Percentiles rank a stretch among this genome's conserved stretches.
phyloP scores from a whole-genome alignment of 2,113 vertebrate species.

The Tachysurus fulvidraco region DNA sequence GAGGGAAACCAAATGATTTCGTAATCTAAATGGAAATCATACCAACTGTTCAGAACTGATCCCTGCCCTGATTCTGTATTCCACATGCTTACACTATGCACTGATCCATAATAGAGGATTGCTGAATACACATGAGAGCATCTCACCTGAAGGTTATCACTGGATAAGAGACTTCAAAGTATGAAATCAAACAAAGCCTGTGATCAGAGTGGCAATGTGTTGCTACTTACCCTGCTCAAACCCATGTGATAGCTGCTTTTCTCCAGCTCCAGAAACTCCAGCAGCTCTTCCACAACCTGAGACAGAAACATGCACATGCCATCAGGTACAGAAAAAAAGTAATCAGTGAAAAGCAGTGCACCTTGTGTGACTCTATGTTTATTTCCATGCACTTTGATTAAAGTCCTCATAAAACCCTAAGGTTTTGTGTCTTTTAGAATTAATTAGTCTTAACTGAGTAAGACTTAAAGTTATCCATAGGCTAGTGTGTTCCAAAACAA shows the following conservation, averaged over 20 bases:
- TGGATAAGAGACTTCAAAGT: conserved; percentile 19
- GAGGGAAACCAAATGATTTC: conserved; percentile 30
- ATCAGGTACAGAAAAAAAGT: neutral
- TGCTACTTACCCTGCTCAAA: conserved; percentile 83
- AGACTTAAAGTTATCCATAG: too few species aligned
- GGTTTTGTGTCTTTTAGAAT: too few species aligned
- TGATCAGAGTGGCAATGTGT: neutral
- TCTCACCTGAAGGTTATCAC: conserved; percentile 8
- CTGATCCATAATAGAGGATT: conserved; percentile 28
- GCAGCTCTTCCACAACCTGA: conserved; percentile 91
- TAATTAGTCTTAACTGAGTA: too few species aligned
- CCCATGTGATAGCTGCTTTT: conserved; percentile 95
- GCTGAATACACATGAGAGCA: neutral
- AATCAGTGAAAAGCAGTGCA: neutral
- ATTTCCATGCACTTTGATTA: neutral
- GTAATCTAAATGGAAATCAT: conserved; percentile 58
- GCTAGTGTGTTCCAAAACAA: too few species aligned
- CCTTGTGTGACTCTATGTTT: conserved; percentile 1
- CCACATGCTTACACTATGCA: conserved; percentile 16
- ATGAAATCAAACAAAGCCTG: neutral
- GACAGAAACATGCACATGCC: conserved; percentile 42
- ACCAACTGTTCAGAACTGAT: conserved; percentile 52
- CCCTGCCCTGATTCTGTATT: conserved; percentile 42
- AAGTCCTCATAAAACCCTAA: neutral
- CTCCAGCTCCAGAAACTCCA: conserved; percentile 93